Percentiles rank a stretch among this genome's conserved stretches.
Evolutionary conservation across 2,888 invertebrate genomes (phyloP).

Genomic region (Cybosia mesomella): DNA sequence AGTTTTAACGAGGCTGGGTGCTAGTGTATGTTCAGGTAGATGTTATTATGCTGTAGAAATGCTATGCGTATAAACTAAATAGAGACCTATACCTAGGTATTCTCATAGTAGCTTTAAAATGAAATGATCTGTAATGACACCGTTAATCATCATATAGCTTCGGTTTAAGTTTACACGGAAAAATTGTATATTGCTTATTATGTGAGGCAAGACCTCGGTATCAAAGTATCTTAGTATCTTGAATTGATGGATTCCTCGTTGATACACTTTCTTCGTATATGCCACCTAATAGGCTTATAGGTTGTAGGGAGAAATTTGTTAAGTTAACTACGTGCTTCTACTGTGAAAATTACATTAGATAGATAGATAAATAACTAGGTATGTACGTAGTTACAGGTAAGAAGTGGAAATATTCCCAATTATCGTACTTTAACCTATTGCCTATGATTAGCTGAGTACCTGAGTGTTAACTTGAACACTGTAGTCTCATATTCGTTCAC

Average conservation of each 20-base stretch:
- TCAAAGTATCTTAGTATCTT: too few species aligned
- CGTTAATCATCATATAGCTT: background rate
- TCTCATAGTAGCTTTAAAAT: too few species aligned
- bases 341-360: too few species aligned
- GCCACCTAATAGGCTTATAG: background rate
- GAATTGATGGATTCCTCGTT: too few species aligned
- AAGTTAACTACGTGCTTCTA: too few species aligned
- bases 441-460: slow-evolving; percentile 27
- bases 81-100: too few species aligned
- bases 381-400: too few species aligned
- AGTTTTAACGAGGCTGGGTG: slow-evolving; percentile 4
- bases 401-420: background rate
- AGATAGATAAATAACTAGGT: too few species aligned
- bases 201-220: too few species aligned
- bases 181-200: too few species aligned
- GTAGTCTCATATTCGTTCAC: slow-evolving; percentile 31
- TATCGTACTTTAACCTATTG: slow-evolving; percentile 2
- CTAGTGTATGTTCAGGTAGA: background rate
- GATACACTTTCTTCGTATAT: too few species aligned
- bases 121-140: background rate
- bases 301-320: background rate
- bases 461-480: slow-evolving; percentile 27
- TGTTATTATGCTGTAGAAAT: background rate
- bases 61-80: background rate
- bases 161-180: too few species aligned